phyloP scores from a whole-genome alignment of 2,797 vertebrate genomes.

The Lophotriccus pileatus region DNA sequence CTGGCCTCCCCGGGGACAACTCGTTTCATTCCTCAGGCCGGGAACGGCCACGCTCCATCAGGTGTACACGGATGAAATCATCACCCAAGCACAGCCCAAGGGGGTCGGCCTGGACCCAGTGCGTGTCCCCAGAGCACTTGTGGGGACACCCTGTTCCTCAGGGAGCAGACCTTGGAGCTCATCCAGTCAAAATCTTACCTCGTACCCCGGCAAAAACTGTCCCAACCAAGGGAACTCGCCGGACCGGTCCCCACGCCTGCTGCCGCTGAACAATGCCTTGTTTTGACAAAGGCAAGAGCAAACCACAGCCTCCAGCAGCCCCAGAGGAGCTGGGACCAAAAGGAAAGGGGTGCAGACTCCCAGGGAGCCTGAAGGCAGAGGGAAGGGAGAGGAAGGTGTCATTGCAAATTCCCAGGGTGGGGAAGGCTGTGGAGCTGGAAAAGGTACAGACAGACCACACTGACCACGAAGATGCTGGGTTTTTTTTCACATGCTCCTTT shows the following conservation, averaged over 20 bases:
- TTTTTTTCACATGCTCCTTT: neutral
- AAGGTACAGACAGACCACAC: accelerated
- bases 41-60: neutral
- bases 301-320: neutral
- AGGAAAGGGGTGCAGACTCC: neutral
- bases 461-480: neutral
- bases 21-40: accelerated
- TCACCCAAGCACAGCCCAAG: neutral
- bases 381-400: neutral
- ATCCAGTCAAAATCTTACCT: neutral
- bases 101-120: neutral
- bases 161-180: neutral
- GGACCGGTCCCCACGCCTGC: neutral
- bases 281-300: neutral
- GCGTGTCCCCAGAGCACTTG: neutral
- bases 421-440: neutral
- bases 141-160: neutral
- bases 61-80: neutral
- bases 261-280: neutral
- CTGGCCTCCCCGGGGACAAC: neutral
- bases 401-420: neutral
- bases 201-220: neutral
- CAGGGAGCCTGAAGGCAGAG: neutral
- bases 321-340: neutral
- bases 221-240: neutral